Conservation (phyloP, 2,888 invertebrate genomes). For the Conomelus anceps region DNA sequence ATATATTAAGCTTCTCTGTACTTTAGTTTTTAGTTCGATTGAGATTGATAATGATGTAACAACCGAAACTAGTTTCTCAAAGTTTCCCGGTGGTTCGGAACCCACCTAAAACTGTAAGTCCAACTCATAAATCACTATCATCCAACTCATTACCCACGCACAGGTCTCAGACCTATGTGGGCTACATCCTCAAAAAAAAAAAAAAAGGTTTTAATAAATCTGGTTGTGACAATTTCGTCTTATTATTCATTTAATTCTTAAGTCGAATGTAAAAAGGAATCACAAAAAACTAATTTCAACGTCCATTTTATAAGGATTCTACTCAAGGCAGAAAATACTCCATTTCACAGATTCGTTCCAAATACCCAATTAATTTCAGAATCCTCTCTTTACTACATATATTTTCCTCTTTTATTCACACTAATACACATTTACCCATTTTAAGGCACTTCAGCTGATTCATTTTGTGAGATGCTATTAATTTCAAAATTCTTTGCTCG, state of each 20-base stretch:
- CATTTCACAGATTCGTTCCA: neutral
- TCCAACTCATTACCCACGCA: too few relatives aligned
- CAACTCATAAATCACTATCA: too few relatives aligned
- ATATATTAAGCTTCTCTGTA: too few relatives aligned
- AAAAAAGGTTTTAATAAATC: too few relatives aligned
- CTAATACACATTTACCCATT: slow-evolving; percentile 8
- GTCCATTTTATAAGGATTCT: neutral
- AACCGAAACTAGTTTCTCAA: too few relatives aligned
- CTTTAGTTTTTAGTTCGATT: too few relatives aligned
- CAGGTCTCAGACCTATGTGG: too few relatives aligned
- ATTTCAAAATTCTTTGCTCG: neutral
- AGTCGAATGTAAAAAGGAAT: neutral
- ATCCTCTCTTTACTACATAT: neutral
- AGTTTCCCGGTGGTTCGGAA: too few relatives aligned
- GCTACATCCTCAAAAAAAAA: too few relatives aligned
- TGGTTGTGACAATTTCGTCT: too few relatives aligned
- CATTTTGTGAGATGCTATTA: neutral
- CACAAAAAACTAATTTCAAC: neutral
- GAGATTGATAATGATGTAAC: too few relatives aligned
- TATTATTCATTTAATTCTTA: neutral
- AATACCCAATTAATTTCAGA: neutral
- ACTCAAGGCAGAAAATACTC: neutral
- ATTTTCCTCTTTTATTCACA: slow-evolving; percentile 9
- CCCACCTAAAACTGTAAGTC: too few relatives aligned
- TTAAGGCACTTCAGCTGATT: neutral